Base-by-base conservation (phyloP, 2,797 vertebrate species). In the Cirrhinus mrigala region DNA sequence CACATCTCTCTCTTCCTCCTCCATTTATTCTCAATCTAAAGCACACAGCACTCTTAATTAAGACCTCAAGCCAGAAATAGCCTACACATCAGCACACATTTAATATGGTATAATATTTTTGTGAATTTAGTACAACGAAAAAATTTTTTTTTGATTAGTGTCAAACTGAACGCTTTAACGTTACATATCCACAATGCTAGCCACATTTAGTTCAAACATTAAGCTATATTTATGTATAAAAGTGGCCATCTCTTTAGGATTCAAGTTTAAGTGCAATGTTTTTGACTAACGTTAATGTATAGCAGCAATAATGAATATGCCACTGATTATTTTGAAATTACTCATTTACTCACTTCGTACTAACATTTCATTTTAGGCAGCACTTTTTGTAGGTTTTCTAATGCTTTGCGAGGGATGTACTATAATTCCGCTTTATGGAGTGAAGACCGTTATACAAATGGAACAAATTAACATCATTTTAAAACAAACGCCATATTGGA, bases 401-500 rank as follows among this genome's bases (percentile, higher is more conserved):
- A 11, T 58, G 16, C 20, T 74, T 48, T 74, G 12, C 14, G 2
- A 62, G 37, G 27, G 37, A 16, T 4, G 33, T 40, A 27, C 5
- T 50, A 29, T 10, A 62, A 50, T 64, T 52, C 4, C n/a, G 20
- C 12, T 12, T 76, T 44, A 24, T 8, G 1, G 7, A 64, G 0
- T 52, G 15, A 24, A 27, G 14, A 37, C 20, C 46, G 71, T 24
- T 24, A 27, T 33, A 44, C 15, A 76, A 6, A 24, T 9, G 44
- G n/a, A 3, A 75, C 22, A 66, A 66, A 83, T 22, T 22, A 83
- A n/a, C 46, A 48, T 70, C 0, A 60, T 69, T 33, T 79, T 79
- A 16, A 16, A 7, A 50, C 22, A 71, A 87, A 86, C 88, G 88
- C 88, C 90, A 90, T 89, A 54, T 89, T 87, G 85, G 81, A 80